A percentile compares a stretch with the other conserved stretches of the same genome.
Evolutionary conservation across 1,140 invertebrate species (phyloP).

Genomic region (Drosophila repleta): DNA sequence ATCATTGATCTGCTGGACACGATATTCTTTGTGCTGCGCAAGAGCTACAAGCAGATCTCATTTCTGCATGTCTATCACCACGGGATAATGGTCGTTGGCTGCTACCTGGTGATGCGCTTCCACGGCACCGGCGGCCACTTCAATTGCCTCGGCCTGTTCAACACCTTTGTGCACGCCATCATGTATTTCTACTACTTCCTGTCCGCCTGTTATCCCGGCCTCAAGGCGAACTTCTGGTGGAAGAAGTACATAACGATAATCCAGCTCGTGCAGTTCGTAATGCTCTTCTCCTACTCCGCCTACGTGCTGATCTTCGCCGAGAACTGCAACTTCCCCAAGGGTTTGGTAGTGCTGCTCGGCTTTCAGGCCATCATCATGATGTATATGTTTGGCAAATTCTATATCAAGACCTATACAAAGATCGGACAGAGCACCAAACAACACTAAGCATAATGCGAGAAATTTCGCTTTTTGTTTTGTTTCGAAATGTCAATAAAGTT

Average conservation of each 20-base stretch:
- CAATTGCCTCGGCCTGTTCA: slow-evolving; percentile 89
- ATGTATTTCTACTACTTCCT: slow-evolving; percentile 93
- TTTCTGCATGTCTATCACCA: slow-evolving; percentile 96
- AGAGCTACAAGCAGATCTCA: slow-evolving; percentile 92
- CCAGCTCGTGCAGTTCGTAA: slow-evolving; percentile 91
- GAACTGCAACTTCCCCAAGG: slow-evolving; percentile 89
- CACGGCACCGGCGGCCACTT: slow-evolving; percentile 87
- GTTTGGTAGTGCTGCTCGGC: slow-evolving; percentile 85
- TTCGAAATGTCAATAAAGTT: slow-evolving; percentile 30
- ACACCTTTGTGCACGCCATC: slow-evolving; percentile 90
- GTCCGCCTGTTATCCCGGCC: slow-evolving; percentile 87
- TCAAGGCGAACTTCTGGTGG: slow-evolving; percentile 91
- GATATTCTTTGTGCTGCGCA: slow-evolving; percentile 94
- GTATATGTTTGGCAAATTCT: slow-evolving; percentile 92
- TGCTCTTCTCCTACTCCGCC: slow-evolving; percentile 86
- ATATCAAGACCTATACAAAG: slow-evolving; percentile 77
- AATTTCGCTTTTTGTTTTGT: not conserved
- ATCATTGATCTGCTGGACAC: slow-evolving; percentile 88
- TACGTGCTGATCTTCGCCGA: slow-evolving; percentile 87
- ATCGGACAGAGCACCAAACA: not conserved
- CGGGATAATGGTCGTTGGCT: slow-evolving; percentile 77
- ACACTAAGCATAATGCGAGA: not conserved
- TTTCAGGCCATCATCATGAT: slow-evolving; percentile 89
- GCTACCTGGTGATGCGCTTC: slow-evolving; percentile 39
- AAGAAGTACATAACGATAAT: slow-evolving; percentile 92